Conservation (phyloP, 2,113 vertebrate species). For the Lasiurus cinereus region DNA sequence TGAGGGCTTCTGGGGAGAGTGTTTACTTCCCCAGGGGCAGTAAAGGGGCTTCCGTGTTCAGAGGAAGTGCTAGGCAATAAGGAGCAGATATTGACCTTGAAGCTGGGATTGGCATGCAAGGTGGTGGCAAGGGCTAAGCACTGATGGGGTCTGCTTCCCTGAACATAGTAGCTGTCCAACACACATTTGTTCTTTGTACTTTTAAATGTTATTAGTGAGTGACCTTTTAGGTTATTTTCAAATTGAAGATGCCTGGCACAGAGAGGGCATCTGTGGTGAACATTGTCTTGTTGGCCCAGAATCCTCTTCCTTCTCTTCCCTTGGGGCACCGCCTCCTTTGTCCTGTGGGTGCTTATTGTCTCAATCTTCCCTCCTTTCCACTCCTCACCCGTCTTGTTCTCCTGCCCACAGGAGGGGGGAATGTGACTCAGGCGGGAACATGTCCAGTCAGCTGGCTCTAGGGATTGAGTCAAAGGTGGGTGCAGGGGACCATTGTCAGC, state of each 20-base stretch:
- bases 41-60: background rate
- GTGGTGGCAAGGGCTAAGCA: background rate
- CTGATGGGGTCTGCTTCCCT: background rate
- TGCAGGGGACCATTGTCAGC: background rate
- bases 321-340: background rate
- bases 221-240: slow-evolving; percentile 19
- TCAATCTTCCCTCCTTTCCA: background rate
- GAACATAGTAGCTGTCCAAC: background rate
- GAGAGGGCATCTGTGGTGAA: background rate
- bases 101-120: background rate
- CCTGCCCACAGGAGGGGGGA: background rate
- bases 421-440: background rate
- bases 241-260: background rate
- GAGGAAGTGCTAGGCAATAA: background rate
- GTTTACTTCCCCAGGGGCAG: background rate
- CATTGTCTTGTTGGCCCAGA: background rate
- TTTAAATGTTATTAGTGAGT: background rate
- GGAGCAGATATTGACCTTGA: too few relatives aligned
- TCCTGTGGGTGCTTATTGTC: background rate
- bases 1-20: background rate
- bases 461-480: background rate
- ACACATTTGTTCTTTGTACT: background rate
- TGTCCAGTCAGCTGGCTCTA: background rate
- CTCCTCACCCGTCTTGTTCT: background rate
- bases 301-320: background rate